Conservation (phyloP, 2,113 vertebrate species). For the Galeopterus variegatus region DNA sequence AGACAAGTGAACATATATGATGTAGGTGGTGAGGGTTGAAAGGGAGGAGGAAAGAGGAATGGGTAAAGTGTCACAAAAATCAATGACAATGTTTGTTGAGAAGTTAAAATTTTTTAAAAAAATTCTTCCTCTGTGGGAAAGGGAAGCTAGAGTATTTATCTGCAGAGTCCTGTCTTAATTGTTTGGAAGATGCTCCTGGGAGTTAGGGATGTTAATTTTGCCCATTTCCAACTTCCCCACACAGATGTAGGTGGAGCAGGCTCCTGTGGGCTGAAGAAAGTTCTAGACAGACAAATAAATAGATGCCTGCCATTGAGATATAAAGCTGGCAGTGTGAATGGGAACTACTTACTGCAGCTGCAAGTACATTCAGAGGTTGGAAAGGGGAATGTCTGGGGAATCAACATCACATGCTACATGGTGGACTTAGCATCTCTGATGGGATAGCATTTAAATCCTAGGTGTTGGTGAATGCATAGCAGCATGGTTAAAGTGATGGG, state of each 20-base stretch:
- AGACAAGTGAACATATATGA: no score
- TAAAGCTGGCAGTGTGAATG: not conserved
- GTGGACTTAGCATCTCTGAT: not conserved
- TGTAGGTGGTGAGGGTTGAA: no score
- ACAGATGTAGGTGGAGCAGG: not conserved
- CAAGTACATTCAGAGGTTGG: not conserved
- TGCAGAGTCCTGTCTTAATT: not conserved
- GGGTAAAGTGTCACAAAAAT: no score
- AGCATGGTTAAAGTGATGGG: not conserved
- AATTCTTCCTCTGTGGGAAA: not conserved
- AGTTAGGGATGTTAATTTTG: not conserved
- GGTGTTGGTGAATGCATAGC: not conserved
- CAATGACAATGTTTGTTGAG: no score
- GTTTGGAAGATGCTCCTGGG: slow-evolving; percentile 27
- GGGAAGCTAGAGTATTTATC: not conserved
- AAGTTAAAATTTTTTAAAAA: not conserved
- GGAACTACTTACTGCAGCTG: not conserved
- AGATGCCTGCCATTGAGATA: not conserved
- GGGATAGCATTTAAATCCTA: no score
- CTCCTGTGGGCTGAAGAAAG: slow-evolving; percentile 10
- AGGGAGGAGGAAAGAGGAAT: no score
- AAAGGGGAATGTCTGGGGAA: not conserved
- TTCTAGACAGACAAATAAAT: not conserved
- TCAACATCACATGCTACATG: not conserved
- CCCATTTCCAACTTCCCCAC: not conserved